A percentile compares a stretch with the other conserved stretches of the same genome.
Conservation (phyloP, 2,113 vertebrate genomes). For the Butastur rufipennis region DNA sequence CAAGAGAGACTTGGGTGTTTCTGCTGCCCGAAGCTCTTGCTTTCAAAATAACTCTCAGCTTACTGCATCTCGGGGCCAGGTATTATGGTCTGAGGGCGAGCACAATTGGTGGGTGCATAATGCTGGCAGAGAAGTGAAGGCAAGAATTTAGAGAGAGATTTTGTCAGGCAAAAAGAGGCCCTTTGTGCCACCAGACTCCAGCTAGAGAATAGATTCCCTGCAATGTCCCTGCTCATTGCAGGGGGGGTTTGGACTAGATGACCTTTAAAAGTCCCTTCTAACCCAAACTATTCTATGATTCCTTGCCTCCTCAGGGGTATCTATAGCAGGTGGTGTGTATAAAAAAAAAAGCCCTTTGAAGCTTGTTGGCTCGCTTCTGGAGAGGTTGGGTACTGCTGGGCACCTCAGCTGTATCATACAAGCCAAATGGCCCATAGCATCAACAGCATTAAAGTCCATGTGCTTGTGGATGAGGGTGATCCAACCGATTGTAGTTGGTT, state of each 20-base stretch:
- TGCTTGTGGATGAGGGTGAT: background rate
- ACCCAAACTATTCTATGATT: background rate
- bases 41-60: background rate
- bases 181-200: background rate
- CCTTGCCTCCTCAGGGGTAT: background rate
- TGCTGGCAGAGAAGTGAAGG: background rate
- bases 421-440: background rate
- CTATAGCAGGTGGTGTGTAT: background rate
- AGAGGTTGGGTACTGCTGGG: background rate
- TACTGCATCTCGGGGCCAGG: background rate
- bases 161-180: background rate
- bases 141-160: background rate
- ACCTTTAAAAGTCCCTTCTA: background rate
- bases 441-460: background rate
- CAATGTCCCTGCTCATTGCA: fast-evolving
- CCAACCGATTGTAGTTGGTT: background rate
- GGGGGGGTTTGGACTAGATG: background rate
- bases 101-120: background rate
- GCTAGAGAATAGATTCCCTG: background rate
- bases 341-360: background rate
- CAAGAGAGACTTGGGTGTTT: background rate
- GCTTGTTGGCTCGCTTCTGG: background rate
- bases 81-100: background rate
- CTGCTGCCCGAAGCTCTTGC: background rate
- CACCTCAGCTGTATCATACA: background rate